phyloP scores from a whole-genome alignment of 2,113 vertebrate species.

The Chloroceryle aenea region DNA sequence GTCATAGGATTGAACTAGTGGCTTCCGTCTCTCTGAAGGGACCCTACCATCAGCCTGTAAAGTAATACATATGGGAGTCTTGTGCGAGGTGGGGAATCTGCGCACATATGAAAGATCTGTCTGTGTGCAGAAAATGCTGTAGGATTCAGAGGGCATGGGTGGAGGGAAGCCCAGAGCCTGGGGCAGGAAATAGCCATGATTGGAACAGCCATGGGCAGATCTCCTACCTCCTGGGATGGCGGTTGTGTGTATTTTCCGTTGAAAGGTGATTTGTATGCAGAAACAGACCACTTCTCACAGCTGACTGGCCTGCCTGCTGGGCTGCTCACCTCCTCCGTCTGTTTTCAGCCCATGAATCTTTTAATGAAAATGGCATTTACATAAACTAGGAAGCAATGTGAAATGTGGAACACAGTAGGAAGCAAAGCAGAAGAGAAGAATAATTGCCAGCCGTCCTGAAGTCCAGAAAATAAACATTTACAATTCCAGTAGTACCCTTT shows the following conservation, averaged over 20 bases:
- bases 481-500: background rate
- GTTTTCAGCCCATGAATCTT: conserved; percentile 8
- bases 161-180: background rate
- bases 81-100: fast-evolving
- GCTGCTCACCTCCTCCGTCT: conserved; percentile 20
- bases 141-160: background rate
- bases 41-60: background rate
- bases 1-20: background rate
- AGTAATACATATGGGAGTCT: background rate
- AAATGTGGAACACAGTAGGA: background rate
- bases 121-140: background rate
- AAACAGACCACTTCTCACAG: background rate
- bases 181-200: background rate
- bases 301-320: conserved; percentile 29
- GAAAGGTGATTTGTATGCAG: conserved; percentile 9
- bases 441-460: background rate
- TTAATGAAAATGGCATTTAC: background rate
- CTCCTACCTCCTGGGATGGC: background rate
- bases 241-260: background rate
- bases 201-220: background rate
- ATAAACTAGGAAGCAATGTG: background rate
- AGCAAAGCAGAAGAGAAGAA: background rate
- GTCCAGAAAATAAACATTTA: background rate
- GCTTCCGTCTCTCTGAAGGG: background rate
- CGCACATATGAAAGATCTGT: background rate